Base-by-base conservation (phyloP, 1,140 invertebrate species). In the Penaeus chinensis region DNA sequence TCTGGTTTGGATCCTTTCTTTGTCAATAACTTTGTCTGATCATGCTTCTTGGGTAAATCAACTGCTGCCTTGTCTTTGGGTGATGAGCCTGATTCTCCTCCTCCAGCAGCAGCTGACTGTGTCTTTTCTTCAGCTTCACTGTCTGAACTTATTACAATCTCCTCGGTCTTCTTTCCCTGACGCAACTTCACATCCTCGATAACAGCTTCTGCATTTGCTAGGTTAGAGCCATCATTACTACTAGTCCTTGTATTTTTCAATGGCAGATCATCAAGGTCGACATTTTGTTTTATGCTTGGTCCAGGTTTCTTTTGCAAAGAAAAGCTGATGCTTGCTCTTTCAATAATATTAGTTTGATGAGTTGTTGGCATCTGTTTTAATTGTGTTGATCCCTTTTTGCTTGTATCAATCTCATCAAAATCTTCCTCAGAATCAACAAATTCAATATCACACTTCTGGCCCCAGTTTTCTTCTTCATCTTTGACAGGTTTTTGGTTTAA, bases 131-230 rank as follows among this genome's bases (percentile, higher is more conserved):
- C 82, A 60, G 20, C 37, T 37, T 88, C 87, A 84, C 89, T 90
- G 79, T 90, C 89, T 54, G 89, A 90, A 65, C 85, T 90, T 22
- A 90, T 88, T 47, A 90, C 86, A 69, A 90, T 88, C 78, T 90
- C 82, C 42, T 88, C 82, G 27, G 20, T 83, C 37, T 82, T 66
- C 47, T 11, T 82, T 63, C n/a, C 18, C 19, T 47, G 61, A 24
- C 16, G 5, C 13, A 27, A 32, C 32, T 27, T 47, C 42, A 71
- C 71, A 27, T 69, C 20, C 60, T 37, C n/a, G 13, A 71, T 47
- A 7, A 60, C 37, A 22, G 42, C 13, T 42, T n/a, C 61, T 71
- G 11, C 37, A 32, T 54, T 54, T 16, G 54, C 7, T 16, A 2
- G 54, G 11, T 54, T 54, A 54, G 54, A 54, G 16, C 54, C 80